Evolutionary conservation across 2,888 invertebrate species (phyloP), one percentile per base, ranked within the genome.

Genomic region (Heliconius charithonia): DNA sequence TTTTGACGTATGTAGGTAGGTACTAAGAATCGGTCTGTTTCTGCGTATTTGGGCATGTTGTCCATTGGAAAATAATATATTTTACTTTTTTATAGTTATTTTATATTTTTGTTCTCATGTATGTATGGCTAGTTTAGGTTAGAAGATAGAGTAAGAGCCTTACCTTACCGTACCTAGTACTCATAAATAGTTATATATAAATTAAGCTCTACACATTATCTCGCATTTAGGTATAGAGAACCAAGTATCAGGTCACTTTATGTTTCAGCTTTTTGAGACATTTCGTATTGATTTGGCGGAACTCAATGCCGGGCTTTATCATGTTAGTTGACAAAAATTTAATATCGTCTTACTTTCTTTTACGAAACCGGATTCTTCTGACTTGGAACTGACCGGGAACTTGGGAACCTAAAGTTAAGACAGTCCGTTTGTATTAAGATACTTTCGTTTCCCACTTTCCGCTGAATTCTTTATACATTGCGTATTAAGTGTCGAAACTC

Each of bases 1-100:
- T 65, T 72, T 77, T 77, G 32, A 72, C 65, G 63, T 72, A 62
- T 71, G 45, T 70, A 72, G 12, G 65, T 72, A 77, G 19, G 51
- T 77, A 77, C 65, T 65, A 2, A 37, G 77, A 77, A 77, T 65
- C 65, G 65, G 37, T 2, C 32, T 56, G 51, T 27, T 77, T 72
- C 77, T 65, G 63, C 71, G 77, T 71, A 77, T 51, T 56, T 10
- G 13, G 51, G n/a, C 0, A 25, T 45, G 51, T 63, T 19, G 12
- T 56, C 77, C 77, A 77, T 22, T 9, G 16, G 13, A 16, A 25
- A 25, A 10, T 70, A 27, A 16, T 13, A 27, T 16, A 25, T 41
- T 41, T 41, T 6, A 4, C 25, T 62, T 13, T 62, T 62, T 62
- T 27, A 12, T 27, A 63, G 3, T 27, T 27, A 7, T 2, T 13